A percentile compares a stretch with the other conserved stretches of the same genome.
phyloP scores from a whole-genome alignment of 2,113 vertebrate species.

The Isurus oxyrinchus region DNA sequence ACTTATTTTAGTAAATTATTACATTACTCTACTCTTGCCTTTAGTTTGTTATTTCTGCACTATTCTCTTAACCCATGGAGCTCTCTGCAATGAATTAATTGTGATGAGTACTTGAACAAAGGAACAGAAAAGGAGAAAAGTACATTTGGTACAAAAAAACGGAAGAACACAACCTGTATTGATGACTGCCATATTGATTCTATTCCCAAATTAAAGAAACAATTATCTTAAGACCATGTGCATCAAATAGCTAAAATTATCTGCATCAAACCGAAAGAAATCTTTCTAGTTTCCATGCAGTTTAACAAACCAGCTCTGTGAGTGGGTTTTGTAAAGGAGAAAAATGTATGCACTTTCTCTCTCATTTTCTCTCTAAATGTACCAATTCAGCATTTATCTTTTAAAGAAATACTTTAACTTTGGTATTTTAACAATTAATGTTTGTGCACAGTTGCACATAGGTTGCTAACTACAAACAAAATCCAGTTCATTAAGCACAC shows the following conservation, averaged over 20 bases:
- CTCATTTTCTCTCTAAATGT: background rate
- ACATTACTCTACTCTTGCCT: background rate
- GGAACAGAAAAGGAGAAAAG: background rate
- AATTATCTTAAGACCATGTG: background rate
- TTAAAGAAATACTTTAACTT: background rate
- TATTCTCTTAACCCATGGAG: background rate
- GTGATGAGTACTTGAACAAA: background rate
- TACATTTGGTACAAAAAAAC: background rate
- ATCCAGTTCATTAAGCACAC: background rate
- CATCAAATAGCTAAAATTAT: background rate
- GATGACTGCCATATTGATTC: background rate
- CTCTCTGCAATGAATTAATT: background rate
- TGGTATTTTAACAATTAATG: background rate
- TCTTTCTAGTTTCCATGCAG: background rate
- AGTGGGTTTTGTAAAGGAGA: background rate
- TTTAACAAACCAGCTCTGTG: background rate
- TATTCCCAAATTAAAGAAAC: background rate
- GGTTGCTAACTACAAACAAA: background rate
- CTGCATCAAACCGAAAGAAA: background rate
- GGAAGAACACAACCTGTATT: background rate
- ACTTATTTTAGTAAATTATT: background rate
- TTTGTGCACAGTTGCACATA: background rate
- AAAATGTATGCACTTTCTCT: background rate
- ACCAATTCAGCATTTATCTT: background rate
- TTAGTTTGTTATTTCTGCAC: background rate